phyloP scores from a whole-genome alignment of 2,113 vertebrate species.

The Lepus americanus region DNA sequence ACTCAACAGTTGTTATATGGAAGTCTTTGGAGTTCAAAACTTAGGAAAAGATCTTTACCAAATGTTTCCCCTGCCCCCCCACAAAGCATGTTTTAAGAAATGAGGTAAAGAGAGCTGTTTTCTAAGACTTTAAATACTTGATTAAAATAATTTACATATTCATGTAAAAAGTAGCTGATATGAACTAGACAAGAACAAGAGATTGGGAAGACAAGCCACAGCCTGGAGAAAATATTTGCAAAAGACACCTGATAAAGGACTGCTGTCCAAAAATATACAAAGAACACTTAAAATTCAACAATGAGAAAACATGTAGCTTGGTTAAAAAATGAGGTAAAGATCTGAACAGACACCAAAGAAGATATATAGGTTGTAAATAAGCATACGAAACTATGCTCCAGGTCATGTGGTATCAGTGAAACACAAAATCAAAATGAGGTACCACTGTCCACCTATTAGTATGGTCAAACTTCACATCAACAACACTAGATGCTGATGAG shows the following conservation, averaged over 20 bases:
- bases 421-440: neutral
- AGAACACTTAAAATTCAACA: neutral
- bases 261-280: neutral
- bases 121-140: neutral
- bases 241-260: neutral
- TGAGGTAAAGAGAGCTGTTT: neutral
- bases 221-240: neutral
- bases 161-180: neutral
- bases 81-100: neutral
- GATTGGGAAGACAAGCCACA: neutral
- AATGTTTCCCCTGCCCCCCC: neutral
- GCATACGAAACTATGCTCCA: neutral
- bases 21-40: conserved; percentile 50
- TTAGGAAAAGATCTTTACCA: conserved; percentile 39
- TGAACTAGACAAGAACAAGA: neutral
- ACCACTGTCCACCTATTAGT: fast-evolving
- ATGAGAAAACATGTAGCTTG: neutral
- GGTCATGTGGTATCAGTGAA: neutral
- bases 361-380: neutral
- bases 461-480: neutral
- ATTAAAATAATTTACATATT: neutral
- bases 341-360: neutral
- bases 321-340: neutral
- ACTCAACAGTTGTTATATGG: conserved; percentile 67
- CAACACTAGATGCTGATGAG: neutral